Evolutionary conservation across 2,888 invertebrate species (phyloP), one percentile per base, ranked within the genome.

Genomic region (Caenorhabditis plicata): DNA sequence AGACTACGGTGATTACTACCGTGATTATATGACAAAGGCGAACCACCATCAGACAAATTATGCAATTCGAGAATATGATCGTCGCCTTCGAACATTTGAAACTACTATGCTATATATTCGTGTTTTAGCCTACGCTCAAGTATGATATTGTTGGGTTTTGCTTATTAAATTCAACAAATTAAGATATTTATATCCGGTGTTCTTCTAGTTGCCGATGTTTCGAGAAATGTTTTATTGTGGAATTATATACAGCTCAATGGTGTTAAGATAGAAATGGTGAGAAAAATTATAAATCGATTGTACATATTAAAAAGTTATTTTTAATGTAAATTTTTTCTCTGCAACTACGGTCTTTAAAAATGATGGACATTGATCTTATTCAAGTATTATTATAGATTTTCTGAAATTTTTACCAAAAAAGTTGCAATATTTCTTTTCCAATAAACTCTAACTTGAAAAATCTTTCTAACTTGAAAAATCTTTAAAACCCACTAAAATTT

Each of bases 131-230:
- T 60, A 60, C 51, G 60, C 60, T 49, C 60, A 60, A 47, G 58
- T 58, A n/a, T 39, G 47, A n/a, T 44, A 3, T 41, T 13, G 11
- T 38, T 38, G 8, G 17, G 22, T 38, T 7, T 38, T 19, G 8
- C 38, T 15, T 7, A 22, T 41, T 17, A 17, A 29, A 29, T 27
- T 17, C 31, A 7, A 29, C 15, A 17, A 42, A 5, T 68, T 50
- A 46, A 66, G 67, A 63, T 67, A 7, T 67, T 70, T 38, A 32
- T 66, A 19, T 62, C 66, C 35, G 66, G 70, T 45, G 56, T 67
- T 17, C 48, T 70, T 5, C 45, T 70, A n/a, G 64, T 70, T 20
- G 52, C 64, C 17, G 67, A 70, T 39, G 57, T 67, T 26, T 70
- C 70, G 13, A 54, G 58, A 25, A 55, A 54, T 32, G 61, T 67